These are phyloP conservation scores for Diadumene lineata DNA, from an alignment of 92 coral and sea anemone genomes.

Conservation along the genomic window DNA sequence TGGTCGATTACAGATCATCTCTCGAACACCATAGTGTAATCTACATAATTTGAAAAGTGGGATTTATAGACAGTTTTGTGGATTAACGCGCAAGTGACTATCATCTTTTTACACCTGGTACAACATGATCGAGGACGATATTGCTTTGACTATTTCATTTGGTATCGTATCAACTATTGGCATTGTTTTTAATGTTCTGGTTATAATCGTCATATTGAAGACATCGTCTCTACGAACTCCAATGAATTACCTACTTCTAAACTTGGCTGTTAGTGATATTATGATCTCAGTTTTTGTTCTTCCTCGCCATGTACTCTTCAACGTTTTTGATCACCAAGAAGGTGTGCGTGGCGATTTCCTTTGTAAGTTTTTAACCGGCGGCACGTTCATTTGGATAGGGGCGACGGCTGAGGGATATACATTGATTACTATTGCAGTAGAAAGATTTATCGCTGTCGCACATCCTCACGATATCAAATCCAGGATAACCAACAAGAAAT, in stretches of 20 bases:
- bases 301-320: conserved; percentile 65
- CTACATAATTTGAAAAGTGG: too few species aligned
- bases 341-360: conserved; percentile 44
- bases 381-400: conserved; percentile 71
- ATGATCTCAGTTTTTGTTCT: conserved; percentile 52
- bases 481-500: conserved; percentile 31
- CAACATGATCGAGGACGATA: conserved; percentile 18
- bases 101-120: not conserved
- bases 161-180: conserved; percentile 33
- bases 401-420: conserved; percentile 65
- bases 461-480: conserved; percentile 25
- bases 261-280: conserved; percentile 63
- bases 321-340: conserved; percentile 49
- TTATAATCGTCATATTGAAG: conserved; percentile 42
- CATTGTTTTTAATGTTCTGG: conserved; percentile 50
- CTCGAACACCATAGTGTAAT: too few species aligned
- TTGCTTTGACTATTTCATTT: conserved; percentile 36
- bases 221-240: conserved; percentile 55
- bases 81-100: not conserved
- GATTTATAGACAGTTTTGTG: not conserved
- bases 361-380: conserved; percentile 72
- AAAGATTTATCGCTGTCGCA: conserved; percentile 57
- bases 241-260: conserved; percentile 59
- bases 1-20: not conserved
- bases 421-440: conserved; percentile 69